These are phyloP conservation scores for Sternarchorhynchus goeldii DNA, from an alignment of 2,797 vertebrate species.

Conservation along the genomic window DNA sequence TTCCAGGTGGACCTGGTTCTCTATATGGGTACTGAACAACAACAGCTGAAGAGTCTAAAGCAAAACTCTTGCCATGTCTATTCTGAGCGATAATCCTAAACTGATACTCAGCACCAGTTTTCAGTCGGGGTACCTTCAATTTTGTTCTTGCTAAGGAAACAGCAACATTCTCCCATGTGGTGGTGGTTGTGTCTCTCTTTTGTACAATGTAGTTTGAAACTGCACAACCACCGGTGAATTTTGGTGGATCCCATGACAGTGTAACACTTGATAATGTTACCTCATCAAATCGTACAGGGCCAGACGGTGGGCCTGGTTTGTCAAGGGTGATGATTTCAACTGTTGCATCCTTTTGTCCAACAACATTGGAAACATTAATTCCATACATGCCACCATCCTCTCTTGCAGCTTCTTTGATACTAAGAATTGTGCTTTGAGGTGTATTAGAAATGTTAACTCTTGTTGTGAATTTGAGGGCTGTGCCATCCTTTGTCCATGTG, in stretches of 20 bases:
- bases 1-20: slow-evolving; percentile 96
- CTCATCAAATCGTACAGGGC: slow-evolving; percentile 94
- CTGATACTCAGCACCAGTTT: slow-evolving; percentile 96
- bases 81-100: slow-evolving; percentile 99
- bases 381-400: slow-evolving; percentile 93
- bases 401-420: slow-evolving; percentile 90
- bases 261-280: slow-evolving; percentile 94
- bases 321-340: slow-evolving; percentile 94
- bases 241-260: slow-evolving; percentile 92
- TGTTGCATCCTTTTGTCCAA: slow-evolving; percentile 89
- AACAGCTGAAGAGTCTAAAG: slow-evolving; percentile 85
- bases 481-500: slow-evolving; percentile 91
- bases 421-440: slow-evolving; percentile 80
- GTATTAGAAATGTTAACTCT: slow-evolving; percentile 87
- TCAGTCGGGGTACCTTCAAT: slow-evolving; percentile 89
- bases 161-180: slow-evolving; percentile 91
- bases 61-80: slow-evolving; percentile 95
- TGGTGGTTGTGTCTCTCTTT: slow-evolving; percentile 93
- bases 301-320: slow-evolving; percentile 93
- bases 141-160: slow-evolving; percentile 89
- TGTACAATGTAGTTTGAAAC: slow-evolving; percentile 97
- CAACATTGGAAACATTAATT: slow-evolving; percentile 85
- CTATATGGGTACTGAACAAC: slow-evolving; percentile 96
- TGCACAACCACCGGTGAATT: slow-evolving; percentile 89
- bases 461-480: slow-evolving; percentile 89